Conservation (phyloP, 2,888 invertebrate species). For the Hermodice carunculata region DNA sequence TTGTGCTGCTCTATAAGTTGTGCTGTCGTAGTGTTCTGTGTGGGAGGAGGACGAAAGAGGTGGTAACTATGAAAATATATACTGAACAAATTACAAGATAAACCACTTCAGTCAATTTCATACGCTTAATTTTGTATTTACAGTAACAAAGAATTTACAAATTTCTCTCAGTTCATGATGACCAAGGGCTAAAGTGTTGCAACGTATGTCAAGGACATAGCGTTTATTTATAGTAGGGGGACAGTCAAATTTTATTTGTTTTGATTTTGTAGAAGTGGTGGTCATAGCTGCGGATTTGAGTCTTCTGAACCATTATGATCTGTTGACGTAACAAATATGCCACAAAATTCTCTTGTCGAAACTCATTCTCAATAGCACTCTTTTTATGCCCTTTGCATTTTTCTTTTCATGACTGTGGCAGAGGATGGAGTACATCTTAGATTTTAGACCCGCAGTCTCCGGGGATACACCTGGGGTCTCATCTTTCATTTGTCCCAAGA, state of each 20-base stretch:
- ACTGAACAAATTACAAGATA: too few species aligned
- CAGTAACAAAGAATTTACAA: too few species aligned
- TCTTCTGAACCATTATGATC: too few species aligned
- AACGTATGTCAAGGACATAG: not conserved
- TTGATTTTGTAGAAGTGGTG: not conserved
- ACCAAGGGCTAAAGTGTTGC: too few species aligned
- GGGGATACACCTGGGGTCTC: not conserved
- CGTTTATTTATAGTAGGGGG: conserved; percentile 1
- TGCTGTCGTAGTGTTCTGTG: too few species aligned
- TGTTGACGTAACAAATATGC: too few species aligned
- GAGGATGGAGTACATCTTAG: not conserved
- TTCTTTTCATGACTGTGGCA: not conserved
- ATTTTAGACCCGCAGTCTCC: conserved; percentile 2
- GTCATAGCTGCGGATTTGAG: not conserved
- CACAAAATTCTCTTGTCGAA: not conserved
- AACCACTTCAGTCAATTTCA: too few species aligned
- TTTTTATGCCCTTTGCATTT: not conserved
- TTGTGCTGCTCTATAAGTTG: too few species aligned
- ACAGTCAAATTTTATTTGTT: not conserved
- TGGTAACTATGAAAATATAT: too few species aligned
- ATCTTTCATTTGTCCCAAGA: conserved; percentile 2
- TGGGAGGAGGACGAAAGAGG: too few species aligned
- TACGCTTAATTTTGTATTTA: too few species aligned
- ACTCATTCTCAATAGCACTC: not conserved
- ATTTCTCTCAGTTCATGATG: too few species aligned